These are phyloP conservation scores for Acanthochromis polyacanthus DNA, from an alignment of 2,113 vertebrate species.

Conservation along the genomic window DNA sequence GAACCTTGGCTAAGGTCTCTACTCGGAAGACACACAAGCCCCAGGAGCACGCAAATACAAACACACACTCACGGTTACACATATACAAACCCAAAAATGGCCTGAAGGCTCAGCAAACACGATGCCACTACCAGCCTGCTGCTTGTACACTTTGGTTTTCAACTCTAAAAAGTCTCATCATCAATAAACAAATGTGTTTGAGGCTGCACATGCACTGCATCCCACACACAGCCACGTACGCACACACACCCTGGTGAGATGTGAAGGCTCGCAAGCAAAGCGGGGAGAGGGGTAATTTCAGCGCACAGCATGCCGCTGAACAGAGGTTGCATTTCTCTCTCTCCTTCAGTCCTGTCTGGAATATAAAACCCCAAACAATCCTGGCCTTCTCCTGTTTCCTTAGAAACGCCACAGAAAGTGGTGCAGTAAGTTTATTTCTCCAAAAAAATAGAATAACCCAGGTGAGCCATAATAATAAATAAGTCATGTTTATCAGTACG, in stretches of 20 bases:
- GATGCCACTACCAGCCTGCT: neutral
- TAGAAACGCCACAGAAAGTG: slow-evolving; percentile 52
- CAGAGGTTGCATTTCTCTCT: slow-evolving; percentile 60
- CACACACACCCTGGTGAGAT: slow-evolving; percentile 61
- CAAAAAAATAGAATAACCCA: slow-evolving; percentile 42
- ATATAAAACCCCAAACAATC: slow-evolving; percentile 50
- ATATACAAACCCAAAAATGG: neutral
- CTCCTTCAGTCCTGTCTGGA: slow-evolving; percentile 55
- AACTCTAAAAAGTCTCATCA: slow-evolving; percentile 42
- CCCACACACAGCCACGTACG: slow-evolving; percentile 8
- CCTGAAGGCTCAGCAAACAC: slow-evolving; percentile 12
- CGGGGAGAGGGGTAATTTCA: slow-evolving; percentile 60
- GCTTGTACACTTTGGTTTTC: slow-evolving; percentile 33
- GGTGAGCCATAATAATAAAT: slow-evolving; percentile 58
- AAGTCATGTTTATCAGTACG: slow-evolving; percentile 39
- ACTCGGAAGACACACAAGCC: slow-evolving; percentile 12
- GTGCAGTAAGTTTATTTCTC: slow-evolving; percentile 42
- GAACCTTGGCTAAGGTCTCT: slow-evolving; percentile 41
- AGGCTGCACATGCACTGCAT: slow-evolving; percentile 19
- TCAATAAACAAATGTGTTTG: slow-evolving; percentile 54
- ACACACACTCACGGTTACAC: slow-evolving; percentile 19
- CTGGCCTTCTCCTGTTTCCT: slow-evolving; percentile 29
- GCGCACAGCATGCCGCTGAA: slow-evolving; percentile 59
- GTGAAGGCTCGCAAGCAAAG: slow-evolving; percentile 64
- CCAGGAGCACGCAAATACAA: slow-evolving; percentile 12